phyloP scores from a whole-genome alignment of 2,888 invertebrate genomes.

The Lasioglossum marginatum region DNA sequence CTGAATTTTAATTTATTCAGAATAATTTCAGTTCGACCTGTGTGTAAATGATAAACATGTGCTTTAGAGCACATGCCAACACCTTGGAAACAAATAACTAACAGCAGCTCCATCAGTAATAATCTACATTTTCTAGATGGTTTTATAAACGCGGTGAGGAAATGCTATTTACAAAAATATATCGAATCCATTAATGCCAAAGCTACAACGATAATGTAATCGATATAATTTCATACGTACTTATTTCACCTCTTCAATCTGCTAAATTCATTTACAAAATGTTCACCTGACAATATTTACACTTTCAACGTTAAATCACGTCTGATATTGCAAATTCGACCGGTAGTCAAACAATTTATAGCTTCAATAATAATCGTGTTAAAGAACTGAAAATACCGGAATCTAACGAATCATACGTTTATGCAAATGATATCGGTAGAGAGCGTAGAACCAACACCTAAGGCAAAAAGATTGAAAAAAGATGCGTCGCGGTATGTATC shows the following conservation, averaged over 20 bases:
- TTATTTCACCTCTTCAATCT: constrained; percentile 20
- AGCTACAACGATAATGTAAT: not conserved
- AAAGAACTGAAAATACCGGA: not conserved
- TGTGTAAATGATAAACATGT: not conserved
- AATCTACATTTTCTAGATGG: not conserved
- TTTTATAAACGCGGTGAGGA: not conserved
- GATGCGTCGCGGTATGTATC: not conserved
- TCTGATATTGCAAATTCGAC: not conserved
- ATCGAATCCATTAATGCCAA: not conserved
- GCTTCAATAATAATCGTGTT: not conserved
- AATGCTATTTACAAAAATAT: not conserved
- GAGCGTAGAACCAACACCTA: not conserved
- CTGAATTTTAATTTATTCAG: not conserved
- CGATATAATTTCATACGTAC: not conserved
- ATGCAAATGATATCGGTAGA: not conserved
- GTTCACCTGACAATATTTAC: not conserved
- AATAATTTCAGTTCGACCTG: not conserved
- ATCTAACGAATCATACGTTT: not conserved
- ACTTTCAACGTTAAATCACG: not conserved
- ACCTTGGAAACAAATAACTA: not conserved
- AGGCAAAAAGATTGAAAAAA: not conserved
- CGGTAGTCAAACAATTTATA: not conserved
- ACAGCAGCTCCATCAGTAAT: not conserved
- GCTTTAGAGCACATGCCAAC: not conserved
- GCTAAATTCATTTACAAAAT: constrained; percentile 23